Conservation (phyloP, 1,140 invertebrate species). For the Meloidogyne chitwoodi region DNA sequence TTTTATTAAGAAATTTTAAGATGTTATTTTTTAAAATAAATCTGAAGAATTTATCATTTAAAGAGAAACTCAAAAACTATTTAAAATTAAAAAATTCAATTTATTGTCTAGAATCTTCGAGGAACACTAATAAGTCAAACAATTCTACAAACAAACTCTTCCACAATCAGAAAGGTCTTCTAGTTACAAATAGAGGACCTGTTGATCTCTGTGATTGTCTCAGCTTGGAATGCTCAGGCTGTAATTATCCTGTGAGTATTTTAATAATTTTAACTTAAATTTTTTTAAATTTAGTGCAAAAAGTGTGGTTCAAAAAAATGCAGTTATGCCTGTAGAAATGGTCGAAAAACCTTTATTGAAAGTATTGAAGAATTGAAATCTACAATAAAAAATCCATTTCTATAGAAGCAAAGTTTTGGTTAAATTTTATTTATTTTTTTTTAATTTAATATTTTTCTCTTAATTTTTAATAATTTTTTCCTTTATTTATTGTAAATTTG, state of each 20-base stretch:
- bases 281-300: conserved; percentile 14
- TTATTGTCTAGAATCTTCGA: background rate
- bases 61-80: no score
- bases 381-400: conserved; percentile 2
- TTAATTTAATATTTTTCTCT: background rate
- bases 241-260: conserved; percentile 13
- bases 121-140: no score
- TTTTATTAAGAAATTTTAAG: no score
- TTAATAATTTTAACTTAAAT: background rate
- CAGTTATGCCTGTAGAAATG: conserved; percentile 21
- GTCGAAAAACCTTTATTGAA: conserved; percentile 13
- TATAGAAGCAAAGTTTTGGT: background rate
- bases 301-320: conserved; percentile 30
- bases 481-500: no score
- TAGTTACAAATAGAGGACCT: background rate
- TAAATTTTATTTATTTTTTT: background rate
- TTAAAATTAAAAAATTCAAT: no score
- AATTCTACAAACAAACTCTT: background rate
- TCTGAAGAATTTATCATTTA: no score
- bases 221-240: conserved; percentile 26
- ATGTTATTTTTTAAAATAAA: no score
- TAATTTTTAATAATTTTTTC: no score
- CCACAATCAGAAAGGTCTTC: background rate
- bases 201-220: conserved; percentile 43
- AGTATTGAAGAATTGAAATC: conserved; percentile 1